Percentiles rank a stretch among this genome's conserved stretches.
Evolutionary conservation across 2,113 vertebrate species (phyloP).

Genomic region (Cettia cetti): DNA sequence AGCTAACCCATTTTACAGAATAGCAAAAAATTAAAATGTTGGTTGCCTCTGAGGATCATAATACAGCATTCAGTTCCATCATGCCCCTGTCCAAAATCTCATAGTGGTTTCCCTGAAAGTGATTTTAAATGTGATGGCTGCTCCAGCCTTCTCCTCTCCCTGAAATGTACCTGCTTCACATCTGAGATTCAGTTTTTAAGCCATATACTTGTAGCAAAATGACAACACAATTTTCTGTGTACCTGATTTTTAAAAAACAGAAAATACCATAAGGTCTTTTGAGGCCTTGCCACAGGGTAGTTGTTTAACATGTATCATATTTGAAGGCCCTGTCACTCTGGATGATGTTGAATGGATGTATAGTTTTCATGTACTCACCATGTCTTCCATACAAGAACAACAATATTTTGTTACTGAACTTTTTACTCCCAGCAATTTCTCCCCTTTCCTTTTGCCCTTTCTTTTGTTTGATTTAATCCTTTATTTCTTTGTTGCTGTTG

Average conservation of each 20-base stretch:
- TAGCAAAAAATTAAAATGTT: neutral
- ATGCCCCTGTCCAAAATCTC: neutral
- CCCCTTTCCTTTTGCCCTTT: constrained; percentile 40
- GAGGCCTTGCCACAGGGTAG: constrained; percentile 56
- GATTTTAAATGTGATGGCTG: neutral
- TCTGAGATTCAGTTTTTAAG: neutral
- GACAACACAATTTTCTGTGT: constrained; percentile 58
- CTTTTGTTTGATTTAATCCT: constrained; percentile 37
- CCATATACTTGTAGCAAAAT: constrained; percentile 41
- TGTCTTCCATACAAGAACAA: constrained; percentile 38
- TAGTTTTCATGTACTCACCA: constrained; percentile 15
- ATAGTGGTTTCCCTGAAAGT: neutral
- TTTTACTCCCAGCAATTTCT: constrained; percentile 13
- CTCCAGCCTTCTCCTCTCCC: neutral
- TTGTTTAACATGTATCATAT: constrained; percentile 61
- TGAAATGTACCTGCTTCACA: constrained; percentile 1
- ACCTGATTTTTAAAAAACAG: constrained; percentile 65
- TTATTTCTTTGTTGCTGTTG: constrained; percentile 9
- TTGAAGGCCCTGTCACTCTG: constrained; percentile 51
- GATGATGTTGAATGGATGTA: constrained; percentile 40
- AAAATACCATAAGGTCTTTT: constrained; percentile 58
- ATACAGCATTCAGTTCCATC: neutral
- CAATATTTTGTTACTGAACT: constrained; percentile 37
- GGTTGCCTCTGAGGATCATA: neutral
- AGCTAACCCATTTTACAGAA: neutral